Conservation (phyloP, 2,888 invertebrate species). For the Drymonia ruficornis region DNA sequence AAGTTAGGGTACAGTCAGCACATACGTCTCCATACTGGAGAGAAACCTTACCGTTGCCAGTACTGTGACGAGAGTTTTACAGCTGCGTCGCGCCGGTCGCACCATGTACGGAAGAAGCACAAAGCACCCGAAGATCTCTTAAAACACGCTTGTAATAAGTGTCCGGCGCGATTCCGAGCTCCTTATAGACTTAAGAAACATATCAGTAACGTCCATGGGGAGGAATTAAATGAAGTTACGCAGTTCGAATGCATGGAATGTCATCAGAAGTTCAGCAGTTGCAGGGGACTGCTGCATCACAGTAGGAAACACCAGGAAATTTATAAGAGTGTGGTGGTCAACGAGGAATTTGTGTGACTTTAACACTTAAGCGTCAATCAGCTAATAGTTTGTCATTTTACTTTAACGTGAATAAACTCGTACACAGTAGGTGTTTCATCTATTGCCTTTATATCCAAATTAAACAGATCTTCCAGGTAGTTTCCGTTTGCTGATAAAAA, state of each 20-base stretch:
- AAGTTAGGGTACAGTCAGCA: slow-evolving; percentile 69
- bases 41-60: slow-evolving; percentile 64
- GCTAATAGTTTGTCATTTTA: too few relatives aligned
- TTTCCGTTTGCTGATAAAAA: too few relatives aligned
- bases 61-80: slow-evolving; percentile 67
- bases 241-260: slow-evolving; percentile 60
- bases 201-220: slow-evolving; percentile 50
- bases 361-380: not conserved
- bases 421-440: too few relatives aligned
- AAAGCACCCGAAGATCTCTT: slow-evolving; percentile 42
- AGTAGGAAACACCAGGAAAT: slow-evolving; percentile 54
- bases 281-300: slow-evolving; percentile 61
- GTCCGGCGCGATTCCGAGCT: slow-evolving; percentile 63
- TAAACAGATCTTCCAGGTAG: too few relatives aligned
- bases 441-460: too few relatives aligned
- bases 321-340: slow-evolving; percentile 1
- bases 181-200: slow-evolving; percentile 64
- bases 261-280: slow-evolving; percentile 59
- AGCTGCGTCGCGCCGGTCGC: slow-evolving; percentile 69
- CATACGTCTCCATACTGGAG: slow-evolving; percentile 70
- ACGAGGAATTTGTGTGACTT: not conserved
- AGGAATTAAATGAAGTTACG: slow-evolving; percentile 22
- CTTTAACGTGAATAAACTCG: too few relatives aligned
- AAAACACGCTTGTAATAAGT: slow-evolving; percentile 60
- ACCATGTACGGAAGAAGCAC: slow-evolving; percentile 64